Evolutionary conservation across 2,888 invertebrate species (phyloP), one percentile per base, ranked within the genome.

Genomic region (Glaucopsyche alexis): DNA sequence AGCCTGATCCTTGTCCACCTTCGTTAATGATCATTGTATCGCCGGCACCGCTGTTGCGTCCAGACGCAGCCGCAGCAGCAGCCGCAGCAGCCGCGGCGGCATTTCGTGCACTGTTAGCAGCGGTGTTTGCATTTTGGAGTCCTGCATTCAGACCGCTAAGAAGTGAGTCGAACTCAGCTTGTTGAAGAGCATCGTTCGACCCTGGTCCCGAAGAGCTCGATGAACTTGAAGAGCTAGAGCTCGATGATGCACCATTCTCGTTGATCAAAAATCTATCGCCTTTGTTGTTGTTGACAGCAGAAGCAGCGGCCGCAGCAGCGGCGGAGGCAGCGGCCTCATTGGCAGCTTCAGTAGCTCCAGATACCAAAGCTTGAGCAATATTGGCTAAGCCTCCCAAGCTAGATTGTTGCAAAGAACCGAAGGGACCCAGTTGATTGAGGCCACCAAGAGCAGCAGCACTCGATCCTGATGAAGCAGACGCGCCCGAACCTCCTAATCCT

Each of bases 21-120:
- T 42, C 7, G 42, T 42, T 42, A 8, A 42, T 0, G 42, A 42
- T 42, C 42, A 42, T 7, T 6, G 7, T 0, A 42, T 6, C 7
- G 7, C 7, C 42, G 42, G 42, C 42, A 6, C 5, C 42, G 7
- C 7, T 42, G 42, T 42, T 42, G 42, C 42, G 7, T 7, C 8
- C 8, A 8, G 42, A 42, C 42, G 42, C 42, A 42, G 42, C 42
- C 7, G 72, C 71, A 11, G 75, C 69, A 42, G 71, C 50, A 29
- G 29, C n/a, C 47, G 76, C 70, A 52, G 60, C 52, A 29, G 66
- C 67, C 7, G 72, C 40, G n/a, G 72, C 66, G 13, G 55, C 52
- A 42, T 52, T 71, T n/a, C 73, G 76, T 7, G 71, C 74, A 13
- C 52, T 7, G 69, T 60, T 55, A 2, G 55, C 60, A 38, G 64